Evolutionary conservation across 2,888 invertebrate genomes (phyloP).

Genomic region (Bimastos eiseni): DNA sequence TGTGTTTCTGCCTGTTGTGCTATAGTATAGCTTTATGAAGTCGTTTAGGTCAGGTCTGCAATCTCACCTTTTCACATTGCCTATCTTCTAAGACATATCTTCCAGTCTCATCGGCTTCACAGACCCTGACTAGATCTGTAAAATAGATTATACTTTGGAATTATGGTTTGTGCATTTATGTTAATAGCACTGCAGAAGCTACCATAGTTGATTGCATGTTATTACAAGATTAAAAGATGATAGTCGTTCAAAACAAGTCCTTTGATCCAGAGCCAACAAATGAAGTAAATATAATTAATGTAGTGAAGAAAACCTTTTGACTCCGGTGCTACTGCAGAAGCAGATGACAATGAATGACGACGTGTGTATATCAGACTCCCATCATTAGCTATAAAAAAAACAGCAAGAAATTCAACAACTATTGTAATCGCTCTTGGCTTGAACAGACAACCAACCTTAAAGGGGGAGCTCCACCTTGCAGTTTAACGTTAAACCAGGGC

Average conservation of each 20-base stretch:
- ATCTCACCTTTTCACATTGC: too few relatives aligned
- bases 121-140: background rate
- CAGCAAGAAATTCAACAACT: background rate
- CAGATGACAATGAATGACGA: background rate
- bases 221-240: background rate
- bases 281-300: background rate
- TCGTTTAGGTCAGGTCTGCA: too few relatives aligned
- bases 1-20: too few relatives aligned
- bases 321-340: slow-evolving; percentile 7
- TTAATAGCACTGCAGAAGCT: background rate
- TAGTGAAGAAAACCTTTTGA: slow-evolving; percentile 18
- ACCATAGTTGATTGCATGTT: background rate
- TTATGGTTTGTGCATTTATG: background rate
- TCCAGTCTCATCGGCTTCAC: background rate
- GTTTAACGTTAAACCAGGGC: too few relatives aligned
- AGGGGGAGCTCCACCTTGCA: too few relatives aligned
- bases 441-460: too few relatives aligned
- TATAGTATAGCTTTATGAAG: too few relatives aligned
- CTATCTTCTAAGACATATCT: too few relatives aligned
- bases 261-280: background rate
- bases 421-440: background rate
- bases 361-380: slow-evolving; percentile 28
- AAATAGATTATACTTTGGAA: background rate
- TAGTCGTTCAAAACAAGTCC: background rate
- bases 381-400: background rate